Conservation (phyloP, 2,113 vertebrate genomes). For the Pogona vitticeps region DNA sequence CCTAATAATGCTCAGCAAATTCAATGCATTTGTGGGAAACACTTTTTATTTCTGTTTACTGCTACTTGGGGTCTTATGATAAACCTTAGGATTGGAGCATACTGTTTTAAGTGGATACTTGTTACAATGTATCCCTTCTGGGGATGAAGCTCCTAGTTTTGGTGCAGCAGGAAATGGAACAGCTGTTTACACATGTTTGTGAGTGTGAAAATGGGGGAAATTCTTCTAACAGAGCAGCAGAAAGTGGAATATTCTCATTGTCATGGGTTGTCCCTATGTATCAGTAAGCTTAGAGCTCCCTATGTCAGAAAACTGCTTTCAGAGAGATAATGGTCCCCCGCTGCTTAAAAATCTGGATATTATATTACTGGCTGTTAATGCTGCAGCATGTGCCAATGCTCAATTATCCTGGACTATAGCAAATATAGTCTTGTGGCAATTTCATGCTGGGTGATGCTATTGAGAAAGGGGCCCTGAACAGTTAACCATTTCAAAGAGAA, state of each 20-base stretch:
- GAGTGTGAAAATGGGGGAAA: neutral
- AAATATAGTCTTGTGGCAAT: neutral
- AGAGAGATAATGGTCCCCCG: constrained; percentile 3
- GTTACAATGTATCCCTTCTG: neutral
- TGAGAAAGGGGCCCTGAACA: neutral
- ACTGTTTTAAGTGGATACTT: no score
- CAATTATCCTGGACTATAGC: neutral
- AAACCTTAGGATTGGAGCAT: neutral
- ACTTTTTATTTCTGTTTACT: neutral
- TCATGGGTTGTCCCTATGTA: neutral
- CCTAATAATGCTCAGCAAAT: neutral
- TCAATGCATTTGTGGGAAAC: neutral
- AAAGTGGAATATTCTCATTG: neutral
- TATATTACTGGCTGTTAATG: constrained; percentile 10
- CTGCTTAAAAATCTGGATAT: constrained; percentile 16
- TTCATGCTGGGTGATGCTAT: neutral
- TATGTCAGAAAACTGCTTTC: neutral
- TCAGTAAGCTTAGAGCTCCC: neutral
- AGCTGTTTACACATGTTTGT: neutral
- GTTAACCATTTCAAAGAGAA: neutral
- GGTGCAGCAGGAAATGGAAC: neutral
- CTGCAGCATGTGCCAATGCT: constrained; percentile 1
- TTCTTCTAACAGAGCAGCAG: neutral
- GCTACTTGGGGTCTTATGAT: neutral
- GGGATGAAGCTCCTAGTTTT: neutral